Evolutionary conservation across 2,797 vertebrate genomes (phyloP), one percentile per base, ranked within the genome.

Genomic region (Smutsia gigantea): DNA sequence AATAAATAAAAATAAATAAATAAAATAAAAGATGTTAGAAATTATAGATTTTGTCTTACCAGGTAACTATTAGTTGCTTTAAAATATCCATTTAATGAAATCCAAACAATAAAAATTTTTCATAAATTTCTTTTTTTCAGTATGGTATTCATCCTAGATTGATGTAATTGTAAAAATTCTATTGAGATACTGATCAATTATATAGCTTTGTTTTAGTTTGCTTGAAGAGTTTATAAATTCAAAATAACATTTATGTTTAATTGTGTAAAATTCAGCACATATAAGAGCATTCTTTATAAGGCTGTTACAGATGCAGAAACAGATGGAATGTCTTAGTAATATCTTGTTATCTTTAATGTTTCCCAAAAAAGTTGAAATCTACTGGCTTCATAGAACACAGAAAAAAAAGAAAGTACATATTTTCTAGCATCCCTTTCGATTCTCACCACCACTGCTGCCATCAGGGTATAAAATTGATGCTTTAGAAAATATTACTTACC

Each of bases 251-350:
- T 69, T 88, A 88, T 79, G 18, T 81, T 91, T 91, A 37, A 78
- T 64, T 87, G 96, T 96, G 5, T 87, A 95, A 90, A 97, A 93
- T 55, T 90, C 10, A 96, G 14, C 14, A 66, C 10, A 72, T 61
- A 72, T 27, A 82, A 87, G 11, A 94, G 79, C 25, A 85, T 49
- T 72, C 49, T 84, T 42, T 46, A 87, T 90, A 87, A 51, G 25
- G 42, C 13, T 84, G 12, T 31, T 87, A 83, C 31, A 71, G 68
- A 57, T 83, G 90, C 59, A 92, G 68, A 96, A 78, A 87, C 57
- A 8, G 49, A 72, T 37, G 27, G 23, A 82, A 42, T 75, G 17
- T 87, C 23, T 93, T 78, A 69, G 78, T 84, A 69, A 74, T 84
- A 93, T 85, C 8, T 90, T 91, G 14, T 87, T 88, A 71, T 31